Evolutionary conservation across 2,797 vertebrate species (phyloP).

Genomic region (Myripristis murdjan): DNA sequence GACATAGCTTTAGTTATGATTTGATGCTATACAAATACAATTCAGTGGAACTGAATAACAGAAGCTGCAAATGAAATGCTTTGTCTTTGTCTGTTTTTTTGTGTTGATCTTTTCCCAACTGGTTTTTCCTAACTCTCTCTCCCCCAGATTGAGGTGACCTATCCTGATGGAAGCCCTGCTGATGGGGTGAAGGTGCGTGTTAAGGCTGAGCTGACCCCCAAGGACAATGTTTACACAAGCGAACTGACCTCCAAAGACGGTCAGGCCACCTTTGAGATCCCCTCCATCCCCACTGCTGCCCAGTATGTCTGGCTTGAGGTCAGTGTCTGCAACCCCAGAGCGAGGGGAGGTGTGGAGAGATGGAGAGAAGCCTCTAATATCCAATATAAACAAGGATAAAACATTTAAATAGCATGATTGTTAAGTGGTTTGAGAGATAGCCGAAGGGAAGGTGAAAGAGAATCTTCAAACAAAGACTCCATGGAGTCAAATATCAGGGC

Average conservation of each 20-base stretch:
- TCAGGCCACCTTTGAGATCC: slow-evolving; percentile 92
- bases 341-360: neutral
- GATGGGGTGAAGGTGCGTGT: slow-evolving; percentile 90
- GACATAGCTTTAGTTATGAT: too few relatives aligned
- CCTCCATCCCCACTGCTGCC: slow-evolving; percentile 92
- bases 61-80: neutral
- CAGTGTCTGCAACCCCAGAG: slow-evolving; percentile 62
- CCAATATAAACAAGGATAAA: neutral
- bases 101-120: neutral
- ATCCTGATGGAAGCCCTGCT: slow-evolving; percentile 93
- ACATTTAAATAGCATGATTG: neutral
- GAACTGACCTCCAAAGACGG: slow-evolving; percentile 90
- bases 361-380: neutral
- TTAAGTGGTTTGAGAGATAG: too few relatives aligned
- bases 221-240: slow-evolving; percentile 93
- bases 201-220: slow-evolving; percentile 92
- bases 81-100: neutral
- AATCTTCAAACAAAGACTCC: too few relatives aligned
- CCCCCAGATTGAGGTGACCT: slow-evolving; percentile 92
- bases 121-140: neutral
- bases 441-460: too few relatives aligned
- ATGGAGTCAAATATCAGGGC: too few relatives aligned
- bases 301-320: slow-evolving; percentile 98
- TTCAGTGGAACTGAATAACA: too few relatives aligned
- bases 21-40: too few relatives aligned